These are phyloP conservation scores for Leptinotarsa defecta DNA, from an alignment of 1,140 invertebrate genomes.

Conservation along the genomic window DNA sequence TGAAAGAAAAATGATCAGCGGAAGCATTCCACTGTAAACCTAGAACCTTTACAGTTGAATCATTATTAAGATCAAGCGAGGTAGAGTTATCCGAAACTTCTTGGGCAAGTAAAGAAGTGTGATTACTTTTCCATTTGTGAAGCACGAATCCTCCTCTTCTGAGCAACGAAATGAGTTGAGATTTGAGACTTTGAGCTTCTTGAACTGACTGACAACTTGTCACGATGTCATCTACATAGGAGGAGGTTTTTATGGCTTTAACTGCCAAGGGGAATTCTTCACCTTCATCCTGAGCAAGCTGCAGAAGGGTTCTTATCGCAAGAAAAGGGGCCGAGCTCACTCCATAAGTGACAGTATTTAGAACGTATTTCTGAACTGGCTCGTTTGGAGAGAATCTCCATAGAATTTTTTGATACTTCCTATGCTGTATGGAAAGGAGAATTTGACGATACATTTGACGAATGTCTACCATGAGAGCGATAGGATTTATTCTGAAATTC, in stretches of 20 bases:
- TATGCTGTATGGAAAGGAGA: no score
- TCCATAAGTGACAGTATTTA: no score
- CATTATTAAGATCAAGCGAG: background rate
- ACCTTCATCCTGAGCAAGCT: no score
- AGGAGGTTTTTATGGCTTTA: no score
- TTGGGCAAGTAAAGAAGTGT: background rate
- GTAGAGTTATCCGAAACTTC: background rate
- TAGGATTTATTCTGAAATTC: conserved; percentile 31
- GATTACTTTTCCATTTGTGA: background rate
- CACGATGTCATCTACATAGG: background rate
- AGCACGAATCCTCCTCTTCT: background rate
- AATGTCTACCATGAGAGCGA: conserved; percentile 44
- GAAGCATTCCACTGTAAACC: background rate
- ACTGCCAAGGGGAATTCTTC: no score
- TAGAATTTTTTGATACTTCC: no score
- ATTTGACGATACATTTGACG: conserved; percentile 24
- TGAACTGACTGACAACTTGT: background rate
- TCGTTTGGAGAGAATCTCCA: no score
- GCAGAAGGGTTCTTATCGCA: no score
- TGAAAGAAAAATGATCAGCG: background rate
- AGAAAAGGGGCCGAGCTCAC: no score
- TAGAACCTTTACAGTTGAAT: background rate
- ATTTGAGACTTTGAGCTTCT: background rate
- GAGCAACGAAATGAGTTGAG: conserved; percentile 3
- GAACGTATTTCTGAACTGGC: no score